A percentile compares a stretch with the other conserved stretches of the same genome.
Conservation (phyloP, 2,888 invertebrate genomes). For the Acanthosepion esculentum region DNA sequence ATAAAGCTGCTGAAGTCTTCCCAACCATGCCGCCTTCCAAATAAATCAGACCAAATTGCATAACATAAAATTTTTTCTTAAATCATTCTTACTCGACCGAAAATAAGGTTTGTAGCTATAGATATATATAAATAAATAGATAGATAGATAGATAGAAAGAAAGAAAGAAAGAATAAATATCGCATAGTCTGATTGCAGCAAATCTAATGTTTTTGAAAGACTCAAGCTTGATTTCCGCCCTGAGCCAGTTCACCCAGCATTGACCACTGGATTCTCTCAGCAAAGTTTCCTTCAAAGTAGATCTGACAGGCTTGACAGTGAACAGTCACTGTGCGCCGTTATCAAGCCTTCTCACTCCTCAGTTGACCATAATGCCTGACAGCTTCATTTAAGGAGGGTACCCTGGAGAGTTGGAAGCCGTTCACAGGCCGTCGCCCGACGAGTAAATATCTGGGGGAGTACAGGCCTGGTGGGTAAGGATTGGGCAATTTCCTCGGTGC, state of each 20-base stretch:
- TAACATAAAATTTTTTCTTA: no score
- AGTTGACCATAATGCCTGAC: conserved; percentile 33
- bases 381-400: not conserved
- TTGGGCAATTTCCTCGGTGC: not conserved
- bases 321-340: not conserved
- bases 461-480: not conserved
- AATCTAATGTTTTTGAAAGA: not conserved
- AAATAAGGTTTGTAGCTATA: no score
- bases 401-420: conserved; percentile 13
- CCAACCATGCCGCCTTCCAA: no score
- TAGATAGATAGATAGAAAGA: not conserved
- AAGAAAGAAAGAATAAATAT: not conserved
- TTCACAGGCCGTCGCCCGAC: not conserved
- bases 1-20: no score
- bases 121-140: no score
- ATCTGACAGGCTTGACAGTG: not conserved
- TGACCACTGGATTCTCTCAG: not conserved
- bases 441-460: not conserved
- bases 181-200: not conserved
- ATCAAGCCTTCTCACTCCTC: not conserved
- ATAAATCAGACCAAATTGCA: no score
- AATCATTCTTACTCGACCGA: no score
- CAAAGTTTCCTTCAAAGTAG: not conserved
- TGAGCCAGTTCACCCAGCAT: not conserved
- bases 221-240: not conserved